These are phyloP conservation scores for Hirundichthys speculiger DNA, from an alignment of 2,113 vertebrate species.

Conservation along the genomic window DNA sequence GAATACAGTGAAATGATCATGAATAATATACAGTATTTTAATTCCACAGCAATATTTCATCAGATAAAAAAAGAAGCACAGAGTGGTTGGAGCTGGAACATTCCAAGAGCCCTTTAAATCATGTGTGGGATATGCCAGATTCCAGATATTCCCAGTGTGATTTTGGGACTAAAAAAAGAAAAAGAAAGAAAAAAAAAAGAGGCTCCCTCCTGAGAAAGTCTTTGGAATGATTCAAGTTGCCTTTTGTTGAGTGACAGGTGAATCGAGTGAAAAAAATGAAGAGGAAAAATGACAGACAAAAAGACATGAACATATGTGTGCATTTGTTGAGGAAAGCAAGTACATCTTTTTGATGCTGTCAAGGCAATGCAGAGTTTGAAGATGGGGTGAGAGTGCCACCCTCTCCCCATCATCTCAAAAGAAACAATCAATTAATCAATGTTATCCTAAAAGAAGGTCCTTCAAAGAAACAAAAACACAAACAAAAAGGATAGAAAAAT, in stretches of 20 bases:
- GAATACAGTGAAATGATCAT: constrained; percentile 37
- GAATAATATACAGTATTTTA: constrained; percentile 34
- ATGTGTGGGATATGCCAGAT: constrained; percentile 15
- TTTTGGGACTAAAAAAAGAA: constrained; percentile 17
- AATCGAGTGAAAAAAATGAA: constrained; percentile 15
- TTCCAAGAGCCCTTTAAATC: constrained; percentile 9
- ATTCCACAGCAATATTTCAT: constrained; percentile 23
- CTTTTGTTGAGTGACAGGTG: constrained; percentile 21
- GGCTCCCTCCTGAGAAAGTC: constrained; percentile 47
- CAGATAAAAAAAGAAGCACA: constrained; percentile 19
- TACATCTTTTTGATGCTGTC: constrained; percentile 24
- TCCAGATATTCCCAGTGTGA: constrained; percentile 9
- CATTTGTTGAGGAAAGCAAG: constrained; percentile 23
- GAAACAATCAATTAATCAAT: constrained; percentile 31
- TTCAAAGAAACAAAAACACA: no score
- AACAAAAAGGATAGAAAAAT: constrained; percentile 1
- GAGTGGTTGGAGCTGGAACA: constrained; percentile 24
- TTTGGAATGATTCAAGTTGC: constrained; percentile 53
- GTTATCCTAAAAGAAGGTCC: constrained; percentile 29
- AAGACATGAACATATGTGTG: constrained; percentile 40
- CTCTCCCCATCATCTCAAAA: constrained; percentile 15
- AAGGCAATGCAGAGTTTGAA: constrained; percentile 20
- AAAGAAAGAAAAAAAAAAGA: constrained; percentile 9
- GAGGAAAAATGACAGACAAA: no score
- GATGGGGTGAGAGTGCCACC: constrained; percentile 31